phyloP scores from a whole-genome alignment of 1,140 invertebrate genomes.

The Sycobia sp. region DNA sequence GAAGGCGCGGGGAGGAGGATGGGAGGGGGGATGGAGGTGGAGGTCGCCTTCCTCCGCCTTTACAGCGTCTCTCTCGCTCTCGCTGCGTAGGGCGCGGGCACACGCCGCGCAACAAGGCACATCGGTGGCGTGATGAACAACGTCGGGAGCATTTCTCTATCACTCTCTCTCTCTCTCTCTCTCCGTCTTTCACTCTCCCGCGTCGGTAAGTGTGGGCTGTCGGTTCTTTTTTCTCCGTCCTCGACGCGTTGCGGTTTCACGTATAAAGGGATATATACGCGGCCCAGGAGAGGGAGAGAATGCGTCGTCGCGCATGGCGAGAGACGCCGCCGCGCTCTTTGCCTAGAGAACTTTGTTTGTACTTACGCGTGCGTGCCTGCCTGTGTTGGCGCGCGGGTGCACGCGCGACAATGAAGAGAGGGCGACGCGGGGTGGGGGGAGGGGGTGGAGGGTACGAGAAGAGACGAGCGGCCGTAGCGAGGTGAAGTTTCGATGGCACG shows the following conservation, averaged over 20 bases:
- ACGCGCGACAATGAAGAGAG: not conserved
- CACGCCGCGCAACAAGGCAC: conserved; percentile 22
- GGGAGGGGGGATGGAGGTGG: no score
- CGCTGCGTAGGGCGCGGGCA: no score
- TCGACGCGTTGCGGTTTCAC: no score
- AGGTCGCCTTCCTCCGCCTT: not conserved
- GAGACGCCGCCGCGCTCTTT: not conserved
- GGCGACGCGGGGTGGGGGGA: conserved; percentile 14
- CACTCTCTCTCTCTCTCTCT: conserved; percentile 23
- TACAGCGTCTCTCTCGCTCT: not conserved
- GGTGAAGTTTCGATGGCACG: not conserved
- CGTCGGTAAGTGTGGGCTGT: no score
- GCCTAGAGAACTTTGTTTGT: no score
- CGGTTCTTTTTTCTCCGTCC: no score
- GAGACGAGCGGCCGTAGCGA: no score
- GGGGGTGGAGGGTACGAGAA: conserved; percentile 22
- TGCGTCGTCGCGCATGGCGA: conserved; percentile 11
- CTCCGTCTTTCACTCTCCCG: conserved; percentile 2
- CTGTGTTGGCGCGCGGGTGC: not conserved
- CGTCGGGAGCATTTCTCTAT: no score
- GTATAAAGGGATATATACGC: not conserved
- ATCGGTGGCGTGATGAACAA: conserved; percentile 34
- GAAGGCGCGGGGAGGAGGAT: no score
- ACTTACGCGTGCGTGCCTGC: not conserved
- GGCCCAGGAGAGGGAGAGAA: no score